A percentile compares a stretch with the other conserved stretches of the same genome.
These are phyloP conservation scores for Formicarius rufipectus DNA, from an alignment of 2,113 vertebrate genomes.

Conservation along the genomic window DNA sequence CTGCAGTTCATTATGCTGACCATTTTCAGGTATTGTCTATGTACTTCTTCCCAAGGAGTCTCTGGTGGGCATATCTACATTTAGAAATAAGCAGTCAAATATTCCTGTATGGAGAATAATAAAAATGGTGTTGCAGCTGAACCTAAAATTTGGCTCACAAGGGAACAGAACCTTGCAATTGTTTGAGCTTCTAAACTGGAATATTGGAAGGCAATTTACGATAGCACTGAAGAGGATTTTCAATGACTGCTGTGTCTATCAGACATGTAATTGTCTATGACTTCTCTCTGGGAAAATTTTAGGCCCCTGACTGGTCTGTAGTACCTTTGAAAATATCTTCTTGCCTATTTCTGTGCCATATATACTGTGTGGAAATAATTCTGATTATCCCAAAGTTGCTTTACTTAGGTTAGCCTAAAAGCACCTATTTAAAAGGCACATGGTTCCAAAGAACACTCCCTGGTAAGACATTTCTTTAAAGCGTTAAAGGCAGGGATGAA, in stretches of 20 bases:
- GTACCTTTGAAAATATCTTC: not conserved
- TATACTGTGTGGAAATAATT: not conserved
- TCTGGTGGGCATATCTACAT: not conserved
- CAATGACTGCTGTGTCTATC: not conserved
- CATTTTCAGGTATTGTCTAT: not conserved
- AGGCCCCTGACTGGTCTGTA: not conserved
- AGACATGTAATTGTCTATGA: not conserved
- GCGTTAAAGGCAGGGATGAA: not conserved
- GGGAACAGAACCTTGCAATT: not conserved
- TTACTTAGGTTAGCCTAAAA: not conserved
- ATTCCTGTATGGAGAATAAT: not conserved
- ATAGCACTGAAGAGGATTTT: not conserved
- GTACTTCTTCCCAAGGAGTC: not conserved
- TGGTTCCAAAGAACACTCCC: not conserved
- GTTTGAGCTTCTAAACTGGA: not conserved
- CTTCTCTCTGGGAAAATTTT: not conserved
- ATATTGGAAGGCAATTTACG: not conserved
- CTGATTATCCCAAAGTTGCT: not conserved
- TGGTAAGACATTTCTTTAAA: not conserved
- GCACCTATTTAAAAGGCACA: not conserved
- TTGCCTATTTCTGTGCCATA: not conserved
- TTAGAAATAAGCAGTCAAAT: not conserved
- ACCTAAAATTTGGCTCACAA: not conserved
- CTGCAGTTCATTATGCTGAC: not conserved
- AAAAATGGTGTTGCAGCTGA: not conserved